Evolutionary conservation across 2,888 invertebrate species (phyloP), one percentile per base, ranked within the genome.

Genomic region (Patella caerulea): DNA sequence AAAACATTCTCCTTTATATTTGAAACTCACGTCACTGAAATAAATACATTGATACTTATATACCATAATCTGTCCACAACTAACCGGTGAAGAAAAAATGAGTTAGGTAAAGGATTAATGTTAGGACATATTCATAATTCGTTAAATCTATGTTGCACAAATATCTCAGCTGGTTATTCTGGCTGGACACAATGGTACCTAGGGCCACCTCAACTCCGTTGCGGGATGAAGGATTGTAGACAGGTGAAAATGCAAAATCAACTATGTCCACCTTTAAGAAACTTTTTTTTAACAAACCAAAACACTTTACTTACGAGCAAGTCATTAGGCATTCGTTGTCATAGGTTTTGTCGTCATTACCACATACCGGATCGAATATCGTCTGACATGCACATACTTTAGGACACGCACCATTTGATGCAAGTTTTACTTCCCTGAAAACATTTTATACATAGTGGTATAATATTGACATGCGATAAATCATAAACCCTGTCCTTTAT

Each of bases 1-100:
- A 17, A 71, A 77, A 59, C 77, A 77, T 56, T 74, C 70, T 3
- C 77, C 77, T 9, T 77, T 74, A 71, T 77, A 77, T 1, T 73
- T 71, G 24, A 52, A 52, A 45, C 54, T 29, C 45, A 74, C 77
- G 0, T 74, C 59, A 12, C 77, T 77, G 73, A 15, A 55, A 56
- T 45, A 15, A 24, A 24, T 65, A 65, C 7, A 19, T 5, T 65
- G 65, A 5, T 15, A 9, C 59, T 15, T 19, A 65, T 12, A 65
- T 7, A 59, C 19, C 17, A 59, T 59, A 9, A 59, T 59, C 19
- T 19, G 19, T 19, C 17, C 9, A 59, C 17, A 17, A 59, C 12
- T 19, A 4, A 59, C 0, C 15, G 11, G 59, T 4, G 19, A 59
- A 19, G 59, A 17, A 19, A 19, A 59, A 19, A 11, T 3, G 11